phyloP scores from a whole-genome alignment of 2,113 vertebrate species.

The Zosterops japonicus region DNA sequence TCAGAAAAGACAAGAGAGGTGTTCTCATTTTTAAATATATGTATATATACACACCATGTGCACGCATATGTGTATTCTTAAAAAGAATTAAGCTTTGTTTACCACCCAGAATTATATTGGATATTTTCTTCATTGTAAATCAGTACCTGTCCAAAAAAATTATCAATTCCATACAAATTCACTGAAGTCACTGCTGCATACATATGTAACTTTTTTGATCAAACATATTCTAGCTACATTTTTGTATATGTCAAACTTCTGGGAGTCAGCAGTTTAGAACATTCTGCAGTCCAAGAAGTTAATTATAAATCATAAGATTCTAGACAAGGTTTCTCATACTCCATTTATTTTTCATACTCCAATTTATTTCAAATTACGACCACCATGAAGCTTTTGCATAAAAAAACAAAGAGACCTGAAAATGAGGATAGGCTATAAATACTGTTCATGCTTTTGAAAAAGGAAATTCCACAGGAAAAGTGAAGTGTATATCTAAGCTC shows the following conservation, averaged over 20 bases:
- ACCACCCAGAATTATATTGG: not conserved
- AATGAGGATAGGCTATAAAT: not conserved
- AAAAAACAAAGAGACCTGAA: not conserved
- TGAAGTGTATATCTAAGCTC: not conserved
- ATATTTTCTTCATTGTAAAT: not conserved
- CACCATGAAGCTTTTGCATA: not conserved
- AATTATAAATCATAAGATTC: not conserved
- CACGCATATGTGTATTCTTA: fast-evolving
- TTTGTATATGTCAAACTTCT: not conserved
- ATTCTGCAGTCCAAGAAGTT: not conserved
- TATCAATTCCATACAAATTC: not conserved
- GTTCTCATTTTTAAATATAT: not conserved
- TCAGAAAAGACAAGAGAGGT: not conserved
- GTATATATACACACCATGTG: not conserved
- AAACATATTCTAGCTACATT: not conserved
- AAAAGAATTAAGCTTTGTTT: not conserved
- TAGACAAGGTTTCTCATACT: not conserved
- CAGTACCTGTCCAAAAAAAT: not conserved
- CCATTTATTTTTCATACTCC: not conserved
- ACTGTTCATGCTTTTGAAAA: not conserved
- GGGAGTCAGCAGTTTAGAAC: not conserved
- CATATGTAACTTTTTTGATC: not conserved
- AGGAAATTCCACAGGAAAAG: not conserved
- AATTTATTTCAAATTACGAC: not conserved
- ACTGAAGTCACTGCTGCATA: not conserved